phyloP scores from a whole-genome alignment of 1,140 invertebrate species.

The Apis florea region DNA sequence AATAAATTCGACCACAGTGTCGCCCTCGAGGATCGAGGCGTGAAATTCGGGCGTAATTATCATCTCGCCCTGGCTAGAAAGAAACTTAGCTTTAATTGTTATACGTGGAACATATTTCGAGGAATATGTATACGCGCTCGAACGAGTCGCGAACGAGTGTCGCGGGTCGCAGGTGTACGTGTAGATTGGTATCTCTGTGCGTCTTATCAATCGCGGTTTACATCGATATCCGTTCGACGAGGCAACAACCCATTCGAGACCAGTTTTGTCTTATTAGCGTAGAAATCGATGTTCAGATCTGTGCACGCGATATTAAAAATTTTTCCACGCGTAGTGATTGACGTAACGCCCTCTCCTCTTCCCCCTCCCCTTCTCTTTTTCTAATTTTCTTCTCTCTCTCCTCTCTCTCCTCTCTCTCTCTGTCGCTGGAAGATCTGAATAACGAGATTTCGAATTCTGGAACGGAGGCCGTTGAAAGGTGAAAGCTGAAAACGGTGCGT shows the following conservation, averaged over 20 bases:
- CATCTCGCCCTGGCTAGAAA: conserved; percentile 1
- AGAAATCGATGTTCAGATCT: conserved; percentile 8
- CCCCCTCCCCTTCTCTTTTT: too few species aligned
- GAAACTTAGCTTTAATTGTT: conserved; percentile 31
- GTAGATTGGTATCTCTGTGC: too few species aligned
- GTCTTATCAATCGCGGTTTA: too few species aligned
- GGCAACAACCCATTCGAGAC: too few species aligned
- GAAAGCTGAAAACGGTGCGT: neutral
- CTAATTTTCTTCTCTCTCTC: neutral
- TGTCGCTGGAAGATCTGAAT: neutral
- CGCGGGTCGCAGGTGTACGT: too few species aligned
- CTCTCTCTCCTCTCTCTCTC: neutral
- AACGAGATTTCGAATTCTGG: neutral
- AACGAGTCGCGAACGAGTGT: too few species aligned
- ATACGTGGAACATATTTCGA: neutral
- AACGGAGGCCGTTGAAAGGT: neutral
- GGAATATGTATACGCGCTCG: too few species aligned
- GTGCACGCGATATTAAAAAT: neutral
- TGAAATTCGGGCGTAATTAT: conserved; percentile 43
- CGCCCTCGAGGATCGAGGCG: conserved; percentile 2
- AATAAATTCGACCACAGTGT: conserved; percentile 24
- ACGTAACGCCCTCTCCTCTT: too few species aligned
- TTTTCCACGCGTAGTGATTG: too few species aligned
- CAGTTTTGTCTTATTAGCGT: neutral
- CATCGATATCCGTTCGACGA: too few species aligned